Evolutionary conservation across 30 jellyfish, hydroid and myxozoan genomes (phyloP).

Genomic region (Turritopsis rubra): DNA sequence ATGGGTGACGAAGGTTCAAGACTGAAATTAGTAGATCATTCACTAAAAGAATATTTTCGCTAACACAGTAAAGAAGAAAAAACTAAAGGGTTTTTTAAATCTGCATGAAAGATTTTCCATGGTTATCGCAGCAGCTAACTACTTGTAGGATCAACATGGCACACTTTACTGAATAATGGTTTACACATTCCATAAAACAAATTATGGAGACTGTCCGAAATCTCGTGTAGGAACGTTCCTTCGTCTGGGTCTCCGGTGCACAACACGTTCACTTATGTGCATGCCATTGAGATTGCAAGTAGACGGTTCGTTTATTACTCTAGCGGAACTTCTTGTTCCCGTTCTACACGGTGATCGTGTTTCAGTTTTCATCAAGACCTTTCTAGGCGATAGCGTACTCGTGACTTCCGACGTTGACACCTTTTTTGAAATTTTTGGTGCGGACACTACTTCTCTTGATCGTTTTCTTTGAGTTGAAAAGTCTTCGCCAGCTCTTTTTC

Average conservation of each 20-base stretch:
- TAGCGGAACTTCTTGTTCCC: background rate
- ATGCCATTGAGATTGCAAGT: background rate
- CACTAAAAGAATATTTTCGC: too few relatives aligned
- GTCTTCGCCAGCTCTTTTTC: background rate
- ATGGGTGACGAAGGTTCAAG: background rate
- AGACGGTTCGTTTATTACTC: background rate
- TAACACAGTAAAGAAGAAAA: too few relatives aligned
- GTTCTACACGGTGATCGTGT: background rate
- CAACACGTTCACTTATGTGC: background rate
- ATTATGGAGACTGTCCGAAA: constrained; percentile 20
- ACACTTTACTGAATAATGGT: too few relatives aligned
- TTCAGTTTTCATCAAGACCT: too few relatives aligned
- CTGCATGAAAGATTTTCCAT: too few relatives aligned
- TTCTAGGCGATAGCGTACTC: too few relatives aligned
- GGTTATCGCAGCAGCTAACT: too few relatives aligned
- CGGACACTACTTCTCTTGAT: too few relatives aligned
- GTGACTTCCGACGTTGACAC: too few relatives aligned
- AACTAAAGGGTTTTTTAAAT: too few relatives aligned
- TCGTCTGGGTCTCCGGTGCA: constrained; percentile 13
- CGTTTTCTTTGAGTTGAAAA: background rate
- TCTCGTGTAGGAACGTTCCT: constrained; percentile 22
- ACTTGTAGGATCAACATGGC: background rate
- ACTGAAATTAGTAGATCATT: too few relatives aligned
- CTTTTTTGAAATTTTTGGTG: background rate
- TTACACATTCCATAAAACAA: background rate